These are phyloP conservation scores for Charadrius vociferus DNA, from an alignment of 2,113 vertebrate genomes.

Conservation along the genomic window DNA sequence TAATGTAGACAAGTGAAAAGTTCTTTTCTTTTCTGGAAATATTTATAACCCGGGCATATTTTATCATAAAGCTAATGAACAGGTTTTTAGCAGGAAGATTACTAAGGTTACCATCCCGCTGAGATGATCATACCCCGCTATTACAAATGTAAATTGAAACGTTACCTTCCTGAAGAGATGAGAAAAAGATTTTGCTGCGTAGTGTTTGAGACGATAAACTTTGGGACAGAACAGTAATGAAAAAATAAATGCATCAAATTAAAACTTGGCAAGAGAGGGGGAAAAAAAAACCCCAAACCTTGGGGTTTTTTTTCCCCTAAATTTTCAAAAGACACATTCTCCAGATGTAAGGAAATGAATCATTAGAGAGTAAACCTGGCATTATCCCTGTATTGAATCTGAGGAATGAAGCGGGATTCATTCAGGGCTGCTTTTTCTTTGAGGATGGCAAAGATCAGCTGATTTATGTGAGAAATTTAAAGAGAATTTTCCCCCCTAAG, in stretches of 20 bases:
- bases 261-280: background rate
- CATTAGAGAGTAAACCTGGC: background rate
- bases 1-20: background rate
- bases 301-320: rapidly evolving
- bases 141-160: background rate
- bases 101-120: background rate
- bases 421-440: background rate
- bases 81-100: slow-evolving; percentile 9
- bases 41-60: background rate
- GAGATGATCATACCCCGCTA: background rate
- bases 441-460: background rate
- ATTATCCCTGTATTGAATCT: background rate
- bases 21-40: slow-evolving; percentile 7
- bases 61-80: background rate
- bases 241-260: slow-evolving; percentile 18
- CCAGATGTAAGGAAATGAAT: slow-evolving; percentile 33
- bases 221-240: background rate
- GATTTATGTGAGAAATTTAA: slow-evolving; percentile 16
- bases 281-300: background rate
- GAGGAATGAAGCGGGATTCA: background rate
- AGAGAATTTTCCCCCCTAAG: background rate
- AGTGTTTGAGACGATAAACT: background rate
- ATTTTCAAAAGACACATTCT: slow-evolving; percentile 28
- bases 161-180: background rate
- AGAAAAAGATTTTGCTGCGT: background rate